Base-by-base conservation (phyloP, 1,140 invertebrate genomes). In the Drosophila sturtevanti region DNA sequence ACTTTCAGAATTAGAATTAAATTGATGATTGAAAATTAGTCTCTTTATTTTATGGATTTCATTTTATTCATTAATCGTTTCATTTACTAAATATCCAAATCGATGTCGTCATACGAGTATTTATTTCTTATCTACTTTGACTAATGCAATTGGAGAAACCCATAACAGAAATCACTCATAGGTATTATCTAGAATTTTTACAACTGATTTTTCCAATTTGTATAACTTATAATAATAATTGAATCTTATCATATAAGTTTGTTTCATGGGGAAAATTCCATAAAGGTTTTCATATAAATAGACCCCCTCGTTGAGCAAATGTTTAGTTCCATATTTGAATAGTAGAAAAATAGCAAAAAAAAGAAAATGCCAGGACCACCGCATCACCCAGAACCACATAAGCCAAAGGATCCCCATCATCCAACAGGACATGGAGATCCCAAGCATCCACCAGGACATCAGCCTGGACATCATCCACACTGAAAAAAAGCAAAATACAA, bases 111-210 rank as follows among this genome's bases (percentile, higher is more conserved):
- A 48, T 48, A n/a, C n/a, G n/a, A n/a, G n/a, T n/a, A 16, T 48
- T 21, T 48, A 21, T 21, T 48, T 48, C 2, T 48, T 48, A 48
- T 48, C 41, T 48, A 48, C 5, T 21, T 48, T 48, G 41, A 48
- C 41, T 48, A 48, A 48, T 48, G 11, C 4, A 21, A 21, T 11
- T 10, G 41, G 41, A 48, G 41, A 48, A 48, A 48, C 41, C 41
- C 41, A 48, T 14, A 14, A 48, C 41, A 48, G 9, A 48, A 48
- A 48, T 48, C 41, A 48, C 41, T 48, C 41, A 48, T 48, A 21
- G n/a, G 0, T 11, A 48, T 48, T 48, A 48, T 48, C 41, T 48
- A 48, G 9, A 48, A 48, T 16, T 48, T 48, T 48, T 48, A 48
- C 41, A 48, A 48, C 16, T 18, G 18, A 21, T 48, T 48, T 48